These are phyloP conservation scores for Mastigias papua DNA, from an alignment of 30 jellyfish, hydroid and myxozoan genomes.

Conservation along the genomic window DNA sequence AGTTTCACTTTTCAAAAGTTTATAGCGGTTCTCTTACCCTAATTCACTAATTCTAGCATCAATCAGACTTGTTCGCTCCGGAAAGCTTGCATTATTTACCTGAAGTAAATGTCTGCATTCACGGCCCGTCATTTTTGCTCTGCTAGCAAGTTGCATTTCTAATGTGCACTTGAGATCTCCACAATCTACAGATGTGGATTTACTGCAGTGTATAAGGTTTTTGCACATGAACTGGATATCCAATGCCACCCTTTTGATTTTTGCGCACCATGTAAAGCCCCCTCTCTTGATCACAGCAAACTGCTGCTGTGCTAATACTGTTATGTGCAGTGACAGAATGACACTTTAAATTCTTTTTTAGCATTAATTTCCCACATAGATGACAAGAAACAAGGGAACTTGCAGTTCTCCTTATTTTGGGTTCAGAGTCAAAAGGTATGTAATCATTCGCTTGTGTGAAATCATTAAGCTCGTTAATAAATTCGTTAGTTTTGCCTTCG, in stretches of 20 bases:
- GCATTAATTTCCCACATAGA: constrained; percentile 24
- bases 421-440: not conserved
- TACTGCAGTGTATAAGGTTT: constrained; percentile 26
- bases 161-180: constrained; percentile 33
- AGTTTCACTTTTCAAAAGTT: constrained; percentile 21
- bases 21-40: not conserved
- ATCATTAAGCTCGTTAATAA: not conserved
- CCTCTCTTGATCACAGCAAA: constrained; percentile 35
- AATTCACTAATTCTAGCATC: not conserved
- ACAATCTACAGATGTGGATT: constrained; percentile 10
- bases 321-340: not conserved
- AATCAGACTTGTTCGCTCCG: not conserved
- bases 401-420: not conserved
- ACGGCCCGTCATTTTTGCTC: constrained; percentile 31
- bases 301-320: not conserved
- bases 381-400: not conserved
- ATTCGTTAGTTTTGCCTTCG: not conserved
- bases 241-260: constrained; percentile 30
- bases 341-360: not conserved
- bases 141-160: constrained; percentile 27
- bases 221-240: constrained; percentile 66
- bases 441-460: not conserved
- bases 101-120: constrained; percentile 43
- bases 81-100: constrained; percentile 42
- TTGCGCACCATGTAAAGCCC: constrained; percentile 41